These are phyloP conservation scores for Bombus ignitus DNA, from an alignment of 1,140 invertebrate species.

Conservation along the genomic window DNA sequence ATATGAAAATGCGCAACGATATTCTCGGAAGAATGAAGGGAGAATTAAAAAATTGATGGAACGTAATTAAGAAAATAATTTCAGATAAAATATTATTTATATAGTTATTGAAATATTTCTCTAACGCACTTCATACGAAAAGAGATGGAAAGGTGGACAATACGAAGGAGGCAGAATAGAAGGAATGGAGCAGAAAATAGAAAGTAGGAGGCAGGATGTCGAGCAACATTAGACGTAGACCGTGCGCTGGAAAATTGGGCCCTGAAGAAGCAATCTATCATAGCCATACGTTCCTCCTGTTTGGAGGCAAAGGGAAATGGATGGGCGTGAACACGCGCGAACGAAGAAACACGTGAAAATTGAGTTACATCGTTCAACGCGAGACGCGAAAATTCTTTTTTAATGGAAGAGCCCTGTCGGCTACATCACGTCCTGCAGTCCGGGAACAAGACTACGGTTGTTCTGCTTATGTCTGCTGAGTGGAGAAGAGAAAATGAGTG, in stretches of 20 bases:
- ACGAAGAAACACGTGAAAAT: constrained; percentile 67
- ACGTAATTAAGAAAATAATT: too few species aligned
- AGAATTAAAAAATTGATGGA: too few species aligned
- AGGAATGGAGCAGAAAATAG: constrained; percentile 11
- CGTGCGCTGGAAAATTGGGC: constrained; percentile 62
- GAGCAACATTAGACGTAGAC: constrained; percentile 41
- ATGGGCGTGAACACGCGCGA: constrained; percentile 37
- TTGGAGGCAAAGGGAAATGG: constrained; percentile 35
- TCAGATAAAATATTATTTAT: too few species aligned
- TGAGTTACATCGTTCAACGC: constrained; percentile 69
- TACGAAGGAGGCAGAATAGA: constrained; percentile 21
- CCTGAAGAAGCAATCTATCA: constrained; percentile 72
- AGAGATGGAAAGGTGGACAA: constrained; percentile 11
- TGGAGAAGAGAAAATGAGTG: neutral
- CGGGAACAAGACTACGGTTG: neutral
- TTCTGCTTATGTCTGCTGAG: neutral
- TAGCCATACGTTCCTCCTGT: constrained; percentile 59
- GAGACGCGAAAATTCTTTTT: constrained; percentile 59
- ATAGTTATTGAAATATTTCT: neutral
- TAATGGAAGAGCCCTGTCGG: constrained; percentile 40
- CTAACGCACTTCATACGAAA: neutral
- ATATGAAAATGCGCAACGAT: too few species aligned
- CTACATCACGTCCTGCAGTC: neutral
- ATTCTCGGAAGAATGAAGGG: too few species aligned
- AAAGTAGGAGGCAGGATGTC: constrained; percentile 27